Base-by-base conservation (phyloP, 2,888 invertebrate species). In the Ceraclea dissimilis region DNA sequence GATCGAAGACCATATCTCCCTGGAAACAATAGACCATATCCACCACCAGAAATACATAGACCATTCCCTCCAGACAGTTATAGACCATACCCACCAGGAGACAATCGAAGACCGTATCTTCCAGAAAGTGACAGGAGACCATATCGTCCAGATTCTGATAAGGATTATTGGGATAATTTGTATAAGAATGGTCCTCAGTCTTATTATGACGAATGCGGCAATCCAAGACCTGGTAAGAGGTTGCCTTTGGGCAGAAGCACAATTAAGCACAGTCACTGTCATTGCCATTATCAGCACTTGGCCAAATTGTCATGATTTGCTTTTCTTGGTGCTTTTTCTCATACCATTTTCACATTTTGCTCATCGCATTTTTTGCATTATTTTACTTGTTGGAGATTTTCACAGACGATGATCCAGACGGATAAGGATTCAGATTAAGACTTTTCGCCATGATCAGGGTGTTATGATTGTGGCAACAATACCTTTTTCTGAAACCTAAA, bases 101-200 rank as follows among this genome's bases (percentile, higher is more conserved):
- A 39, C 13, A 13, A 39, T 16, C 5, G 39, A 39, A 39, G 39
- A 39, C 39, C 39, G 5, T 39, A 39, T 13, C 16, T 13, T 8
- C 39, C 39, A 13, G 39, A 13, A 13, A n/a, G 16, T 16, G 39
- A 39, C 39, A 21, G 68, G 8, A 71, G 71, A 1, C 71, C 74
- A 0, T 74, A 75, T 48, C 63, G 73, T 2, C 69, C 76, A 0
- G 72, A 72, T 51, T 69, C 69, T 0, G 76, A 77, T 58, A 66
- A 71, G 13, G 69, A 68, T 50, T 78, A 78, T 61, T 78, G 78
- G 78, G 75, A 77, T 39, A 69, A 74, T 11, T 49, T 77, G 13
- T 76, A 77, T 64, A 69, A 68, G 10, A 69, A 76, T 62, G 77
- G 77, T 59, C 78, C 78, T 13, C 68, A 69, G 59, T 76, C 76